These are phyloP conservation scores for Helleia helle DNA, from an alignment of 2,888 invertebrate species.

Conservation along the genomic window DNA sequence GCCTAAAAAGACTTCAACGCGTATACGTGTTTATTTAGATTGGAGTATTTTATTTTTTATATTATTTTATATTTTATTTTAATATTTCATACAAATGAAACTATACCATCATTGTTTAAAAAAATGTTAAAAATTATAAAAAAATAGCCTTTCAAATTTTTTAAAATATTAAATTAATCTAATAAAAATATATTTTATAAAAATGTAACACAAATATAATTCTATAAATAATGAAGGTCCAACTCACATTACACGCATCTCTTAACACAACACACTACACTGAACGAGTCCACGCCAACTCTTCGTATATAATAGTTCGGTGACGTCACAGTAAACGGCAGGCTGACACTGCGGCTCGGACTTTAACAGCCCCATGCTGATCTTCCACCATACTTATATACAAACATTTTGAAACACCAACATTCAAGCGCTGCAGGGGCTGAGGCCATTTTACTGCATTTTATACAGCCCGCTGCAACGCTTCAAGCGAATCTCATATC, in stretches of 20 bases:
- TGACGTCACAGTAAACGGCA: slow-evolving; percentile 16
- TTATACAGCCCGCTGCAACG: not conserved
- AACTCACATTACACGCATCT: slow-evolving; percentile 18
- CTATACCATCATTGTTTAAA: not conserved
- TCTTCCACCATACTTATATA: slow-evolving; percentile 19
- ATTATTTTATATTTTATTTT: not conserved
- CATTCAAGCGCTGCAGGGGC: slow-evolving; percentile 11
- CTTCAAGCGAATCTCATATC: no score
- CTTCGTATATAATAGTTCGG: slow-evolving; percentile 15
- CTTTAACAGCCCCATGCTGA: slow-evolving; percentile 12
- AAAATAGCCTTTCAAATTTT: no score
- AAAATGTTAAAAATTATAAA: not conserved
- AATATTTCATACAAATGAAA: not conserved
- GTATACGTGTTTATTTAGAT: not conserved
- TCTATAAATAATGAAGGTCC: slow-evolving; percentile 10
- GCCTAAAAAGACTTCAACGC: slow-evolving; percentile 4
- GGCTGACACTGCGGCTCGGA: slow-evolving; percentile 6
- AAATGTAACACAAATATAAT: slow-evolving; percentile 1
- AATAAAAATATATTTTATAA: not conserved
- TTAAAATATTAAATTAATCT: no score
- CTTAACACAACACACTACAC: slow-evolving; percentile 20
- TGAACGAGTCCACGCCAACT: slow-evolving; percentile 12
- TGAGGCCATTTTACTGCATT: not conserved
- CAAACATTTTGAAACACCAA: slow-evolving; percentile 16
- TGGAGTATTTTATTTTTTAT: not conserved